These are phyloP conservation scores for Drosophila hamatofila DNA, from an alignment of 2,888 invertebrate genomes.

Conservation along the genomic window DNA sequence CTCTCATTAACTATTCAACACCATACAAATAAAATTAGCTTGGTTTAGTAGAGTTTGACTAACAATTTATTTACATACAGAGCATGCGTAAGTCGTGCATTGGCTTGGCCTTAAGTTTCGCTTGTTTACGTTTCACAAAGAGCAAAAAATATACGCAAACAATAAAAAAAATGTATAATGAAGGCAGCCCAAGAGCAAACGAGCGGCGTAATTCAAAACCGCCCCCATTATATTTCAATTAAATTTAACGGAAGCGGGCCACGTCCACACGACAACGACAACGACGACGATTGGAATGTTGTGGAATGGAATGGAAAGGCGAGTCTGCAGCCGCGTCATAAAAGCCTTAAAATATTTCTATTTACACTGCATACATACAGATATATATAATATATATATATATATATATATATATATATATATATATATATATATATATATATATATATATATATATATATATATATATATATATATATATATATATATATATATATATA, in stretches of 20 bases:
- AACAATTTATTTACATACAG: constrained; percentile 31
- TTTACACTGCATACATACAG: constrained; percentile 30
- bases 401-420: constrained; percentile 28
- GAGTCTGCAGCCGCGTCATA: constrained; percentile 5
- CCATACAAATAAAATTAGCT: background rate
- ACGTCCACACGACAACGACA: constrained; percentile 29
- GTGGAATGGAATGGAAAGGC: constrained; percentile 16
- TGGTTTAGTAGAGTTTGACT: background rate
- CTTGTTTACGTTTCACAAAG: constrained; percentile 59
- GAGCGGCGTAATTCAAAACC: constrained; percentile 70
- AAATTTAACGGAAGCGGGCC: constrained; percentile 69
- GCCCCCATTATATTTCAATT: constrained; percentile 78
- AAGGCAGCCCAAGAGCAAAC: constrained; percentile 33
- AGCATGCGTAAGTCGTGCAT: constrained; percentile 31
- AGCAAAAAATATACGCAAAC: constrained; percentile 36
- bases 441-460: constrained; percentile 20
- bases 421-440: constrained; percentile 16
- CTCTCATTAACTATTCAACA: background rate
- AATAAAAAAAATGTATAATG: constrained; percentile 7
- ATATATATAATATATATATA: constrained; percentile 21
- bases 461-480: constrained; percentile 6
- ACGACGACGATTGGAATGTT: constrained; percentile 36
- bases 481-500: constrained; percentile 12
- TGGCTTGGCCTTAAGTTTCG: background rate
- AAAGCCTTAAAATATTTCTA: constrained; percentile 22